These are phyloP conservation scores for Dolichomitus sp. DNA, from an alignment of 2,888 invertebrate species.

Conservation along the genomic window DNA sequence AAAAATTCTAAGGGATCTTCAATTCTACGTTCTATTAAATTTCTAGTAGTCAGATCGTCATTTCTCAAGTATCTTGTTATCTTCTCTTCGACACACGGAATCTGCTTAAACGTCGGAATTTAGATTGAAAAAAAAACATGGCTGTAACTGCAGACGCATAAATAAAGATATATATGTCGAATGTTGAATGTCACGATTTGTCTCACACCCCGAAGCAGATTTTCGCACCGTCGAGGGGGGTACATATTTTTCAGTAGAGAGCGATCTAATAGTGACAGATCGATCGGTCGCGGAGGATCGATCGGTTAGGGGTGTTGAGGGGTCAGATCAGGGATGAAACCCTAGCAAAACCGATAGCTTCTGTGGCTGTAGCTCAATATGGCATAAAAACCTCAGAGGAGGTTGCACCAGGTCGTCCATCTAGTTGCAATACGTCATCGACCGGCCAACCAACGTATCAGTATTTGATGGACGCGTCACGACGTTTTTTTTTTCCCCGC, in stretches of 20 bases:
- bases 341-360: slow-evolving; percentile 45
- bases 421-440: slow-evolving; percentile 62
- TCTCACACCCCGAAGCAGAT: slow-evolving; percentile 15
- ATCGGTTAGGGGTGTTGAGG: slow-evolving; percentile 51
- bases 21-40: neutral
- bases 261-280: slow-evolving; percentile 79
- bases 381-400: slow-evolving; percentile 65
- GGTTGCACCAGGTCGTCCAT: slow-evolving; percentile 62
- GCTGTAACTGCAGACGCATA: neutral
- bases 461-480: slow-evolving; percentile 34
- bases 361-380: slow-evolving; percentile 21
- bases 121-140: neutral
- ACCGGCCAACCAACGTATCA: slow-evolving; percentile 44
- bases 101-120: neutral
- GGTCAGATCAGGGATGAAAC: slow-evolving; percentile 42
- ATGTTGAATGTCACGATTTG: neutral
- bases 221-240: slow-evolving; percentile 3
- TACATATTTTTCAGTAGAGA: slow-evolving; percentile 10
- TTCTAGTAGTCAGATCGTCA: neutral
- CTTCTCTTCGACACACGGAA: neutral
- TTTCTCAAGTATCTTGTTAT: neutral
- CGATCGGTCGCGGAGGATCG: slow-evolving; percentile 72
- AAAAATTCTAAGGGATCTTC: slow-evolving; percentile 19
- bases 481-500: slow-evolving; percentile 24
- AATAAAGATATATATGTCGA: neutral